Base-by-base conservation (phyloP, 2,113 vertebrate genomes). In the Ranitomeya variabilis region DNA sequence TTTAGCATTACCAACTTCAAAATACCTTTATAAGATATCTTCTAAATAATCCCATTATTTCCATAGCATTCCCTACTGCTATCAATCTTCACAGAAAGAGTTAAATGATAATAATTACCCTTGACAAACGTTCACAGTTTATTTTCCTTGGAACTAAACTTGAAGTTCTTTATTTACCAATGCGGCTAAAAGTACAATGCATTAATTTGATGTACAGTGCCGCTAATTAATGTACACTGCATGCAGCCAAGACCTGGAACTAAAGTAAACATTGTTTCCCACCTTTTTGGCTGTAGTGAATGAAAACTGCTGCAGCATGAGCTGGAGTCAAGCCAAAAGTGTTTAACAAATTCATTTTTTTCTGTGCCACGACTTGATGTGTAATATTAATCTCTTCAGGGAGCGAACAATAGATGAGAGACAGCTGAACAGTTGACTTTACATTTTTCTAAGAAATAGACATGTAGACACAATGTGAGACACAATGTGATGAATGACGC, bases 211-310 rank as follows among this genome's bases (percentile, higher is more conserved):
- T 90, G 90, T 90, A 92, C 59, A 91, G 73, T 85, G 85, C 88
- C 83, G 57, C 82, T 89, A 91, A 91, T 91, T 92, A 91, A 92
- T 91, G 82, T 90, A 45, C 79, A 84, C 60, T 88, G 79, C 89
- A 87, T 90, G 73, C 52, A 90, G 87, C 45, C 89, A 90, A 91
- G 89, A 74, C 78, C 91, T 86, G 90, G 92, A 93, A 90, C 92
- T 92, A 89, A 92, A 92, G 90, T 91, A 92, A 93, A 92, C 88
- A 91, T 7, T 90, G 89, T 85, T 51, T 90, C 90, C 91, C 92
- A 92, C 92, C 91, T 91, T 74, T 67, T 83, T 90, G 91, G 91
- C 23, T 0, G 90, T 84, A 90, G 59, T 2, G 86, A 90, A 90
- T 62, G 84, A 92, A 91, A 92, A 90, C 80, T 89, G 73, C 83